Percentiles rank a stretch among this genome's conserved stretches.
phyloP scores from a whole-genome alignment of 2,113 vertebrate species.

The Dromaius novaehollandiae region DNA sequence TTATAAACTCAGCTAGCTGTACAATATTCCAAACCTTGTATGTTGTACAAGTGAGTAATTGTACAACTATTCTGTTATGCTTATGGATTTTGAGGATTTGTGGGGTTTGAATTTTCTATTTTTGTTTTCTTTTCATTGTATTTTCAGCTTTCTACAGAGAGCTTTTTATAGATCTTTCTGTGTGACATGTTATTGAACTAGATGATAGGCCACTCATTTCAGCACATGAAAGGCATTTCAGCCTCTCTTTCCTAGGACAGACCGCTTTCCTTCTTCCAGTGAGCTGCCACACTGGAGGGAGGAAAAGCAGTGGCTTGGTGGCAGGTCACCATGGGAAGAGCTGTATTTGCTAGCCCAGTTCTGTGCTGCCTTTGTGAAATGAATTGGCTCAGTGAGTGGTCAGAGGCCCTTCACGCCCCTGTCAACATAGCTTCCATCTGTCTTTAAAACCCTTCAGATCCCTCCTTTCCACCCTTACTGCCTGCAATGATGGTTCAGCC shows the following conservation, averaged over 20 bases:
- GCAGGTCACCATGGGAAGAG: accelerated
- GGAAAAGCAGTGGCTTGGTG: accelerated
- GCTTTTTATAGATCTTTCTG: neutral
- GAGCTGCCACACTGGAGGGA: neutral
- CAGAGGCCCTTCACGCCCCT: neutral
- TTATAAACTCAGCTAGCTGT: neutral
- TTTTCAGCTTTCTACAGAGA: neutral
- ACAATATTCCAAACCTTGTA: neutral
- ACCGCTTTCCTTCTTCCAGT: neutral
- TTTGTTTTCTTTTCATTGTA: neutral
- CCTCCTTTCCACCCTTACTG: neutral
- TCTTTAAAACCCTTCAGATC: neutral
- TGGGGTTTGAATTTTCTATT: neutral
- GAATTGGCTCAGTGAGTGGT: neutral
- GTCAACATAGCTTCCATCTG: neutral
- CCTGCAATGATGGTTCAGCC: neutral
- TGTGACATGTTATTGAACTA: neutral
- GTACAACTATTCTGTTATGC: neutral
- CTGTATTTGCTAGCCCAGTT: neutral
- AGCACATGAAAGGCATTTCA: neutral
- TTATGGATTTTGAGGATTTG: neutral
- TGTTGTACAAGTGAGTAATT: neutral
- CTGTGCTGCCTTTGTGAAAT: neutral
- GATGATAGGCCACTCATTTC: neutral
- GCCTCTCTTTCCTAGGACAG: neutral